These are phyloP conservation scores for Julus scanicus DNA, from an alignment of 2,888 invertebrate species.

Conservation along the genomic window DNA sequence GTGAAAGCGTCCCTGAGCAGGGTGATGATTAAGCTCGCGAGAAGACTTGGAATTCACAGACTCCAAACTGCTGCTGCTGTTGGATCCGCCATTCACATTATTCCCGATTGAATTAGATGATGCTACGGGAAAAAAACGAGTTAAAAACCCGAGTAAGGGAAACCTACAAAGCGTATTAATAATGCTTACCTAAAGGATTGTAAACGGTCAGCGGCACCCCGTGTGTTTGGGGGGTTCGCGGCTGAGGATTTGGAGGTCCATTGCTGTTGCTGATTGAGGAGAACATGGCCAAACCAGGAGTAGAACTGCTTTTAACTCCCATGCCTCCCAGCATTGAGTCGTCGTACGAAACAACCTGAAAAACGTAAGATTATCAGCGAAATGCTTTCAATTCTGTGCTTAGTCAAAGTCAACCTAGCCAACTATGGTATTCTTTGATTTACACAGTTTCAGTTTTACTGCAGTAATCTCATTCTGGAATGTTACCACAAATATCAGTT, in stretches of 20 bases:
- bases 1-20: constrained; percentile 15
- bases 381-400: background rate
- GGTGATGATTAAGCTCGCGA: constrained; percentile 61
- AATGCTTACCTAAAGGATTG: constrained; percentile 48
- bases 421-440: too few species aligned
- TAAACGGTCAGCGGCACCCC: constrained; percentile 38
- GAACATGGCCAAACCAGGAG: constrained; percentile 48
- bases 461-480: too few species aligned
- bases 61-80: constrained; percentile 83
- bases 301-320: constrained; percentile 51
- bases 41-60: constrained; percentile 76
- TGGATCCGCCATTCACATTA: constrained; percentile 55
- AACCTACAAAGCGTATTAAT: background rate
- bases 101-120: background rate
- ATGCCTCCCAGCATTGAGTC: constrained; percentile 51
- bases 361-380: background rate
- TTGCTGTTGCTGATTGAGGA: constrained; percentile 13
- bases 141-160: too few species aligned
- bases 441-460: too few species aligned
- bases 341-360: constrained; percentile 44
- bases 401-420: too few species aligned
- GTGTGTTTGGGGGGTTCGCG: background rate
- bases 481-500: too few species aligned
- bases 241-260: constrained; percentile 18
- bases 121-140: background rate